phyloP scores from a whole-genome alignment of 2,888 invertebrate species.

The Heteropelma amictum region DNA sequence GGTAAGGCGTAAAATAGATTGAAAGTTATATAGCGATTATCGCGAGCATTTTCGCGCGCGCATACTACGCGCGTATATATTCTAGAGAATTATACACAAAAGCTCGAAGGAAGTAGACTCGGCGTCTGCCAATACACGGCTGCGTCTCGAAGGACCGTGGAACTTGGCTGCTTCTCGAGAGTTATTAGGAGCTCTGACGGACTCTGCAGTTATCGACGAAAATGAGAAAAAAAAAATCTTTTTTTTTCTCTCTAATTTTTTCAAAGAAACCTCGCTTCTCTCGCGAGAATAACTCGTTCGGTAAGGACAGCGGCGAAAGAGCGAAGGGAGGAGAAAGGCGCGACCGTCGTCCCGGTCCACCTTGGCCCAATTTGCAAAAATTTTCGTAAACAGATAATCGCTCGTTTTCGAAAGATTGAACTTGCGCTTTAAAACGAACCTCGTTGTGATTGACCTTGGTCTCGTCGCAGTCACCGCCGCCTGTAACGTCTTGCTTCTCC shows the following conservation, averaged over 20 bases:
- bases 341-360: slow-evolving; percentile 5
- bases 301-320: background rate
- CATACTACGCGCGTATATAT: background rate
- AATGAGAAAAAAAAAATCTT: background rate
- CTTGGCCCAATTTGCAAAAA: slow-evolving; percentile 49
- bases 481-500: slow-evolving; percentile 81
- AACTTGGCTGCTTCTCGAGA: slow-evolving; percentile 28
- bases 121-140: slow-evolving; percentile 57
- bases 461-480: slow-evolving; percentile 74
- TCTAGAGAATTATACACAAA: slow-evolving; percentile 10
- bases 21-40: slow-evolving; percentile 55
- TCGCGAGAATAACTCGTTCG: slow-evolving; percentile 47
- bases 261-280: slow-evolving; percentile 37
- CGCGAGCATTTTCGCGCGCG: slow-evolving; percentile 26
- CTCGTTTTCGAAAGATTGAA: slow-evolving; percentile 23
- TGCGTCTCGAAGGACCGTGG: slow-evolving; percentile 34
- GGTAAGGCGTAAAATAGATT: slow-evolving; percentile 59
- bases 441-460: slow-evolving; percentile 75
- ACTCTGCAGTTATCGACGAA: background rate
- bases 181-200: slow-evolving; percentile 56
- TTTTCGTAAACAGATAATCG: slow-evolving; percentile 32
- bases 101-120: slow-evolving; percentile 44
- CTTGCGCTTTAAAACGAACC: slow-evolving; percentile 65
- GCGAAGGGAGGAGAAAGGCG: background rate
- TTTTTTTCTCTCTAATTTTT: slow-evolving; percentile 8